Percentiles rank a stretch among this genome's conserved stretches.
These are phyloP conservation scores for Xiphophorus couchianus DNA, from an alignment of 2,113 vertebrate genomes.

Conservation along the genomic window DNA sequence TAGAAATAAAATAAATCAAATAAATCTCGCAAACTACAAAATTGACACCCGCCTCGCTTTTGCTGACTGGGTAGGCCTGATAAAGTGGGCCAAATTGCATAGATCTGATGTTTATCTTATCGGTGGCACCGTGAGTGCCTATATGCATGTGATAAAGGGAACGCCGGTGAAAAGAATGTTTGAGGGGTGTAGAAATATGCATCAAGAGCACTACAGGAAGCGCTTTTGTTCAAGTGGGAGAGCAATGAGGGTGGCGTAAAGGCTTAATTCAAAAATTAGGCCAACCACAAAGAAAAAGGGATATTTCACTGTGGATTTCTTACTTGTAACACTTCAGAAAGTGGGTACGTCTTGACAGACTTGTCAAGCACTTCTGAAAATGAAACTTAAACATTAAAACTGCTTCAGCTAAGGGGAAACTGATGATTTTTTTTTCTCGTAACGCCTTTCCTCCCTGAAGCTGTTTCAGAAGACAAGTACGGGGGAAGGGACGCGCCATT, in stretches of 20 bases:
- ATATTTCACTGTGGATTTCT: constrained; percentile 18
- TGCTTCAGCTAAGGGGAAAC: constrained; percentile 22
- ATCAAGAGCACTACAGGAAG: constrained; percentile 50
- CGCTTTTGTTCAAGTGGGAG: constrained; percentile 69
- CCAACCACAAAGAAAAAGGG: constrained; percentile 47
- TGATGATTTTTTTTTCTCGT: neutral
- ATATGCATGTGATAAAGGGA: constrained; percentile 73
- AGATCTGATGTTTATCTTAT: constrained; percentile 85
- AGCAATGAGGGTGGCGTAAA: constrained; percentile 68
- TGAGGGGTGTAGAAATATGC: constrained; percentile 64
- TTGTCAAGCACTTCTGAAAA: neutral
- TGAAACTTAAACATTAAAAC: constrained; percentile 5
- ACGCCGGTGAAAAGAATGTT: constrained; percentile 47
- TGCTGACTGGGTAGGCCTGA: constrained; percentile 81
- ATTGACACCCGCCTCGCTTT: constrained; percentile 79
- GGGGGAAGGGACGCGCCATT: constrained; percentile 68
- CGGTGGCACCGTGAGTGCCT: constrained; percentile 71
- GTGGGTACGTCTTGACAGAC: neutral
- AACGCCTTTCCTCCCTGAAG: constrained; percentile 41
- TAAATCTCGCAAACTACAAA: constrained; percentile 71
- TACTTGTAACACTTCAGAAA: constrained; percentile 40
- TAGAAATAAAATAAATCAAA: constrained; percentile 70
- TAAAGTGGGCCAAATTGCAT: constrained; percentile 82
- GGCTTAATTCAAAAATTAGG: constrained; percentile 72
- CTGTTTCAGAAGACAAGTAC: constrained; percentile 65